Evolutionary conservation across 2,888 invertebrate species (phyloP), one percentile per base, ranked within the genome.

Genomic region (Saturnia japonica): DNA sequence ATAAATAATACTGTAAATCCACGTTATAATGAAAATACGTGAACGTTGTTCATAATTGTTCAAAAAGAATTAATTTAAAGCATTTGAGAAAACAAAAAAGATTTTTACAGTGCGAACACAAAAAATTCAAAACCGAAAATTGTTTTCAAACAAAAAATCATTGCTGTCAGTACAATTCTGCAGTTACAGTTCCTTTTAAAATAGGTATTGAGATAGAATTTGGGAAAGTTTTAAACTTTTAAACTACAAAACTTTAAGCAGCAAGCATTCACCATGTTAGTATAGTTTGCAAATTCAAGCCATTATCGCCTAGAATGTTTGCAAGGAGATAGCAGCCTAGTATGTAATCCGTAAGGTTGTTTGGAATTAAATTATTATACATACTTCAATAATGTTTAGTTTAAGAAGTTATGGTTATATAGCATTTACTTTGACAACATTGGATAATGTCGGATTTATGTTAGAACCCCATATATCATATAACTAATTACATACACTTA

Each of bases 151-250:
- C 11, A 25, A 12, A 11, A 25, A 64, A 64, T 40, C 62, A 64
- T 64, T 19, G 62, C 40, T 64, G 34, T 12, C 60, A 34, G 62
- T 64, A 64, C 16, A 64, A 64, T 64, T n/a, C 62, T 9, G 28
- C 40, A 64, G 62, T 64, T 40, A 64, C 62, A 64, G 40, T 64
- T 64, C 7, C 28, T 40, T 64, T 64, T 34, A 40, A 62, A 62
- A 62, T 34, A 64, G 40, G 40, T 34, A 64, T 64, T 34, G 62
- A 64, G 60, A 64, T 64, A 40, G 34, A 25, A 57, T 64, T 40
- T 64, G 12, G 51, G 11, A 64, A 64, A 64, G 40, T 64, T 64
- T 28, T 62, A 16, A 60, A 60, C 60, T 60, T 60, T 62, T 2
- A 34, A 64, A 64, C 40, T 64, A 40, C 40, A 40, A 40, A 64